A percentile compares a stretch with the other conserved stretches of the same genome.
Conservation (phyloP, 1,140 invertebrate species). For the Nasonia longicornis region DNA sequence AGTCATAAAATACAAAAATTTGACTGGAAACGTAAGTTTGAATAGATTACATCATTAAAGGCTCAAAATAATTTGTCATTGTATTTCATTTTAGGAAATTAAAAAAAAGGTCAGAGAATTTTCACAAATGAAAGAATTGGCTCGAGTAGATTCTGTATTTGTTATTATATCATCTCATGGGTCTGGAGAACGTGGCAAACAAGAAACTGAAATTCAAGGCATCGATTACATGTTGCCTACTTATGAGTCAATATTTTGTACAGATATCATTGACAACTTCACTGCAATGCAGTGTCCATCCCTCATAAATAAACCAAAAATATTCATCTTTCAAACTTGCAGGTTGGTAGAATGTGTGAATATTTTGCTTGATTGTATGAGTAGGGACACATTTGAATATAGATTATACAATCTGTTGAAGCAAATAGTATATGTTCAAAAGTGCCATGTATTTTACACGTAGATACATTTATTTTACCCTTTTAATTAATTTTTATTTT, state of each 20-base stretch:
- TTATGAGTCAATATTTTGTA: slow-evolving; percentile 54
- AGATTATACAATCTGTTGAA: background rate
- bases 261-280: slow-evolving; percentile 73
- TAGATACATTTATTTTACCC: background rate
- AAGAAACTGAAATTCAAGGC: slow-evolving; percentile 56
- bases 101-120: slow-evolving; percentile 59
- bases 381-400: slow-evolving; percentile 24
- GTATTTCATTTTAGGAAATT: slow-evolving; percentile 60
- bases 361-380: background rate
- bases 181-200: slow-evolving; percentile 58
- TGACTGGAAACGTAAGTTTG: slow-evolving; percentile 61
- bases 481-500: slow-evolving; percentile 11
- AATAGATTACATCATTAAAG: background rate
- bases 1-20: slow-evolving; percentile 62
- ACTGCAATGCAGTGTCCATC: slow-evolving; percentile 72
- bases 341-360: slow-evolving; percentile 62
- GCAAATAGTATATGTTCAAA: slow-evolving; percentile 11
- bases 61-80: slow-evolving; percentile 14
- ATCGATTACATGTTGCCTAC: slow-evolving; percentile 49
- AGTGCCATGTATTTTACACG: background rate
- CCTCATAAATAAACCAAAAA: slow-evolving; percentile 79
- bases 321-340: slow-evolving; percentile 84
- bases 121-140: slow-evolving; percentile 57
- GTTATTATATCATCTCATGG: slow-evolving; percentile 75
- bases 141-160: slow-evolving; percentile 69